Evolutionary conservation across 2,888 invertebrate species (phyloP).

Genomic region (Dinocampus coccinellae): DNA sequence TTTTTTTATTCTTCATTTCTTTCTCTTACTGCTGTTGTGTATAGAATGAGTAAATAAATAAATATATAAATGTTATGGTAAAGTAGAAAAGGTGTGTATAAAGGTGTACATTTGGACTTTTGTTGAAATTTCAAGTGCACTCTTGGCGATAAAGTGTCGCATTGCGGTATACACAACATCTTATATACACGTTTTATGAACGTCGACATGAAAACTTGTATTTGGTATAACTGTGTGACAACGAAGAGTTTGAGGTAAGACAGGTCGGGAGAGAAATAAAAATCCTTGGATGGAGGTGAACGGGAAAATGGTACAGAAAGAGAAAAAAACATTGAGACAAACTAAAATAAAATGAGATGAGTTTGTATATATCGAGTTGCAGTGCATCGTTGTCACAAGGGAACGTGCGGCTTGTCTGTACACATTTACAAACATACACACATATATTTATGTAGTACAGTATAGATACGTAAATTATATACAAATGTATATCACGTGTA

Average conservation of each 20-base stretch:
- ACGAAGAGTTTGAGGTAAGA: constrained; percentile 19
- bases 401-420: not conserved
- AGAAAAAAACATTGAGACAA: not conserved
- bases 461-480: too few relatives aligned
- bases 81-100: not conserved
- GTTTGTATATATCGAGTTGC: not conserved
- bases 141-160: constrained; percentile 50
- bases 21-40: too few relatives aligned
- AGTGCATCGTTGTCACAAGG: not conserved
- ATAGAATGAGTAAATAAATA: not conserved
- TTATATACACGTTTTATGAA: constrained; percentile 53
- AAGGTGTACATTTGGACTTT: not conserved
- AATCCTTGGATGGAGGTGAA: too few relatives aligned
- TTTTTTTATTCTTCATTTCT: too few relatives aligned
- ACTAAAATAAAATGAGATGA: not conserved
- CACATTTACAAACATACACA: not conserved
- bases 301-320: constrained; percentile 30
- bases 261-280: constrained; percentile 33
- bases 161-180: constrained; percentile 54
- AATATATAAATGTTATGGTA: not conserved
- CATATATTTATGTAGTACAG: too few relatives aligned
- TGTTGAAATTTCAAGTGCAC: constrained; percentile 8
- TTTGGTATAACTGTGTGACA: constrained; percentile 46
- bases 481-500: constrained; percentile 19
- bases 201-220: constrained; percentile 54